Base-by-base conservation (phyloP, 2,888 invertebrate genomes). In the Drosophila maculinotata region DNA sequence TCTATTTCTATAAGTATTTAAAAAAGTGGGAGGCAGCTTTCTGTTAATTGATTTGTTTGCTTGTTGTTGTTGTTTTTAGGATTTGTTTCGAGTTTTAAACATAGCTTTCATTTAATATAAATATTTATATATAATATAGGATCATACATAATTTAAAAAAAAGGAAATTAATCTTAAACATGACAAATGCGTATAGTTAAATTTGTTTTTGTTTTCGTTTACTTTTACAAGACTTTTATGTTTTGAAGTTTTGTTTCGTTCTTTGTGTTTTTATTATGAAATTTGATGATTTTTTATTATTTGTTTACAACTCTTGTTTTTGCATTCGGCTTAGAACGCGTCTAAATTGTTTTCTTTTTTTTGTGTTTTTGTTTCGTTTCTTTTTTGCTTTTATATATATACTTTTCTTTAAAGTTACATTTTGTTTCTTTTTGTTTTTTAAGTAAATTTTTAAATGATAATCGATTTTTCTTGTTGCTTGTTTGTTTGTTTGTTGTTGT, bases 381-480 rank as follows among this genome's bases (percentile, higher is more conserved):
- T 52, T 53, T 52, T 66, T 70, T 48, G 33, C 45, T 41, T 65
- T 69, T 70, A 85, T 76, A 80, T 79, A 81, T 69, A 60, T 54
- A 58, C 41, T 68, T 69, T 77, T 77, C 79, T 79, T 81, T 81
- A 84, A 80, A 80, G 74, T 86, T 83, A 80, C 71, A 72, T 70
- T 82, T 76, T 76, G 45, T 72, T 69, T 68, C 56, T 69, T 51
- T 73, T 76, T 83, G 83, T 58, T 69, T 51, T 73, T 76, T 83
- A 86, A 80, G 82, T 83, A 82, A 74, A 49, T 71, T 79, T 80
- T 82, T 79, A 79, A 81, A 82, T 85, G 85, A 82, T 82, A 85
- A 80, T 82, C 70, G 86, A 85, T 85, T 83, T 83, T 69, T 47
- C 48, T 67, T 59, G 54, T 57, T 69, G 42, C 54, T 52, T 51